Evolutionary conservation across 2,797 vertebrate genomes (phyloP), one percentile per base, ranked within the genome.

Genomic region (Tympanoctomys barrerae): DNA sequence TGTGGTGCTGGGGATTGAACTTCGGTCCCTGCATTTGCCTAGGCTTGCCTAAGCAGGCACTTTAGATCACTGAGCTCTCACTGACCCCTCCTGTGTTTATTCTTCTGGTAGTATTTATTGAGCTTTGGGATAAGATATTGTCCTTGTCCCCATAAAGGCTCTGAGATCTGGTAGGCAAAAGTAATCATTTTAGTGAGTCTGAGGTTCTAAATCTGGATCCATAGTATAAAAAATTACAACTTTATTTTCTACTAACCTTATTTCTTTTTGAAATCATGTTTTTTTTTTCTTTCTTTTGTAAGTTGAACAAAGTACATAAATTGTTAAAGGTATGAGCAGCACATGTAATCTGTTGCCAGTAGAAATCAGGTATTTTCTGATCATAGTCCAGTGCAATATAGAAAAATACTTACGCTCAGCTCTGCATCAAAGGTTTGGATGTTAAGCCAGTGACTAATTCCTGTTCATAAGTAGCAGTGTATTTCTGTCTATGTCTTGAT

Each of bases 321-420:
- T 18, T 31, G 19, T 54, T 54, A 3, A 31, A 33, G 33, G 64
- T 42, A 33, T 16, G 31, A 16, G 42, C 61, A 26, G 52, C 3
- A 18, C 62, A 46, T 19, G 21, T 59, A 39, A 42, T 24, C 13
- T 77, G 57, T 54, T 68, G 28, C 54, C 12, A 21, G 5, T 2
- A 12, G 75, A 57, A 68, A 57, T 1, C 33, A 68, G 42, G 0
- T 4, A 0, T 68, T 85, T 90, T 31, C 59, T 7, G 0, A 0
- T n/a, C 28, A 10, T 0, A 12, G 3, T 12, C 7, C 1, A 0
- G 46, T 68, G 5, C 5, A 46, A 28, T 46, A 3, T 42, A 78
- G 14, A 12, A 73, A 49, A 64, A 46, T 16, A 28, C 46, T 33
- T 21, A 0, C 0, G 0, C 21, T 64, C 39, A 26, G 16, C 64